phyloP scores from a whole-genome alignment of 2,797 vertebrate species.

The Parambassis ranga region DNA sequence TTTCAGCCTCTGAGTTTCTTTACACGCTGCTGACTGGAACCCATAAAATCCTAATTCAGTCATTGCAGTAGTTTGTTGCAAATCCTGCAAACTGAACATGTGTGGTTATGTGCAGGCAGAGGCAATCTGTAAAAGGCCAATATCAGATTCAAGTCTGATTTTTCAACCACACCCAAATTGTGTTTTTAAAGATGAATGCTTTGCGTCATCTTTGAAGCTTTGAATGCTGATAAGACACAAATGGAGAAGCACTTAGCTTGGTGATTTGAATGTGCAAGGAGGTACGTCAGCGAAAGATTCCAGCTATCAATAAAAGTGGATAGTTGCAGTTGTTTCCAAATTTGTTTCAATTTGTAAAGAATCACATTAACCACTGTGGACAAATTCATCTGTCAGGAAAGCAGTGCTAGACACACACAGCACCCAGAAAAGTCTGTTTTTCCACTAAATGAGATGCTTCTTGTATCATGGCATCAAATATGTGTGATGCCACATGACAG shows the following conservation, averaged over 20 bases:
- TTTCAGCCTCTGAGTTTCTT: neutral
- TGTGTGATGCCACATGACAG: neutral
- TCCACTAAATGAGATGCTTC: neutral
- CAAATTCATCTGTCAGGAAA: neutral
- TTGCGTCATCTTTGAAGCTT: neutral
- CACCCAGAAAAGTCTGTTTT: no score
- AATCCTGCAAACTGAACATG: neutral
- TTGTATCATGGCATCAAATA: neutral
- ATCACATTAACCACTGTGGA: neutral
- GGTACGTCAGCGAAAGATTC: neutral
- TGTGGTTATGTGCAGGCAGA: neutral
- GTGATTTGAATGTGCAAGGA: neutral
- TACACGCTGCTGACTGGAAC: constrained; percentile 7
- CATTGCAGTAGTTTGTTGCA: neutral
- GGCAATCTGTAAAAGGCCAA: neutral
- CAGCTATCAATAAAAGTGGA: neutral
- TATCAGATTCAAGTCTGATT: neutral
- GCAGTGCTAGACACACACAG: neutral
- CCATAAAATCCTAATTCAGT: neutral
- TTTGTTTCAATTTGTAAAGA: constrained; percentile 19
- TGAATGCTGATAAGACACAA: constrained; percentile 12
- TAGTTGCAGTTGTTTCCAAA: neutral
- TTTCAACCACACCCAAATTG: neutral
- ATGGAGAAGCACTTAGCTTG: neutral
- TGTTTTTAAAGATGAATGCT: constrained; percentile 15